Evolutionary conservation across 2,888 invertebrate species (phyloP), one percentile per base, ranked within the genome.

Genomic region (Dolichomitus sp.): DNA sequence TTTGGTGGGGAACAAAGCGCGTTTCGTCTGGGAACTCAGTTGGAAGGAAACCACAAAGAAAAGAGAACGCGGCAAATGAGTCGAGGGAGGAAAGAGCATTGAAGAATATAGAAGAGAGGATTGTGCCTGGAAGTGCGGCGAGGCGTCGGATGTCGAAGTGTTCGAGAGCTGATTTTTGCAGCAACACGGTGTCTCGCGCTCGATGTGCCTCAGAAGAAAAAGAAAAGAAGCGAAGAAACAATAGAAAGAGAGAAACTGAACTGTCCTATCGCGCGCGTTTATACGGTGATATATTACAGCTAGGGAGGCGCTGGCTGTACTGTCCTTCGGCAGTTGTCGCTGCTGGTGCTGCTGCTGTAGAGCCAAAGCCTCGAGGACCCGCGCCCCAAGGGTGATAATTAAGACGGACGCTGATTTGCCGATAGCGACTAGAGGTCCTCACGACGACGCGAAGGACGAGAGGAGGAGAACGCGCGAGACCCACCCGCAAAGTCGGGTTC

Each of bases 341-440:
- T 48, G 50, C 54, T 42, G 50, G 50, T 68, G 42, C 65, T 48
- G 59, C 45, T 42, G 40, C 37, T 50, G 33, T 65, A 68, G 77
- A 65, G 66, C 61, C 59, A 69, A 65, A 78, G 70, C 61, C 65
- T 76, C 80, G 57, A 74, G 66, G 61, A 54, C 75, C 79, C 59
- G 72, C 73, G 87, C 88, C 88, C 88, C 87, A 87, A 89, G 90
- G 91, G 92, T 90, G 93, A 93, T 93, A 93, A 93, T 93, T 93
- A 93, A 93, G 93, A 93, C 92, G 90, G 91, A 93, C 92, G 92
- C 90, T 92, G 93, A 93, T 93, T 90, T 87, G 90, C 89, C 89
- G 92, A 93, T 93, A 85, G 85, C 84, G 77, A 77, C 76, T 70
- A 65, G 85, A 85, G 84, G 82, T 84, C 82, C 84, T 80, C 84